Percentiles rank a stretch among this genome's conserved stretches.
phyloP scores from a whole-genome alignment of 2,797 vertebrate species.

The Xiphorhynchus erythropygius region DNA sequence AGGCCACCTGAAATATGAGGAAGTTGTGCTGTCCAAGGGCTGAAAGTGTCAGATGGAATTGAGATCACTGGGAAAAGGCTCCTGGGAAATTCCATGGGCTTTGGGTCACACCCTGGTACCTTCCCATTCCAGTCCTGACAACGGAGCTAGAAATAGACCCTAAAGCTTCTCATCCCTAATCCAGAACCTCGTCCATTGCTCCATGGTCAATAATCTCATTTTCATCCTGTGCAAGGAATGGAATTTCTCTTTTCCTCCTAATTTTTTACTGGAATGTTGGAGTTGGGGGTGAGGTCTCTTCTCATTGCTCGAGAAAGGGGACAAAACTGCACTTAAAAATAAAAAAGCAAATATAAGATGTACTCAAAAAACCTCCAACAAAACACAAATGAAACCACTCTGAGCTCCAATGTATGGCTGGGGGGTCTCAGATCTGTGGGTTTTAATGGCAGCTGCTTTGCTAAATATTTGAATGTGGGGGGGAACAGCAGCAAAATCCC shows the following conservation, averaged over 20 bases:
- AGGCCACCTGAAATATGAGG: not conserved
- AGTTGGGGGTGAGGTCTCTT: not conserved
- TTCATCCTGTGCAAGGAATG: not conserved
- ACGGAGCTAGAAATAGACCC: constrained; percentile 1
- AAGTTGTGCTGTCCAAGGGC: not conserved
- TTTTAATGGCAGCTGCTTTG: not conserved
- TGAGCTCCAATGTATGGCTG: rapidly evolving
- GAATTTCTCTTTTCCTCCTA: not conserved
- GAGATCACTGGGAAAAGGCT: not conserved
- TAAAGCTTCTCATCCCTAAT: constrained; percentile 43
- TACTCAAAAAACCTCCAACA: rapidly evolving
- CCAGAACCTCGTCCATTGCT: not conserved
- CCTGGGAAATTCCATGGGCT: not conserved
- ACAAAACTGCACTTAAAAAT: not conserved
- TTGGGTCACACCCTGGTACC: not conserved
- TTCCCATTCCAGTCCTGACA: not conserved
- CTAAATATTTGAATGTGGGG: rapidly evolving
- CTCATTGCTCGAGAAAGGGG: not conserved
- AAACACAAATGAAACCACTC: rapidly evolving
- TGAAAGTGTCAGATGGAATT: not conserved
- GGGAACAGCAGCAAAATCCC: not conserved
- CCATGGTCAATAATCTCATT: not conserved
- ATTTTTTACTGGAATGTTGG: not conserved
- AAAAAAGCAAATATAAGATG: too few species aligned
- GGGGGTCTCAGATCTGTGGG: not conserved